phyloP scores from a whole-genome alignment of 2,888 invertebrate genomes.

The Sarcophaga variegata region DNA sequence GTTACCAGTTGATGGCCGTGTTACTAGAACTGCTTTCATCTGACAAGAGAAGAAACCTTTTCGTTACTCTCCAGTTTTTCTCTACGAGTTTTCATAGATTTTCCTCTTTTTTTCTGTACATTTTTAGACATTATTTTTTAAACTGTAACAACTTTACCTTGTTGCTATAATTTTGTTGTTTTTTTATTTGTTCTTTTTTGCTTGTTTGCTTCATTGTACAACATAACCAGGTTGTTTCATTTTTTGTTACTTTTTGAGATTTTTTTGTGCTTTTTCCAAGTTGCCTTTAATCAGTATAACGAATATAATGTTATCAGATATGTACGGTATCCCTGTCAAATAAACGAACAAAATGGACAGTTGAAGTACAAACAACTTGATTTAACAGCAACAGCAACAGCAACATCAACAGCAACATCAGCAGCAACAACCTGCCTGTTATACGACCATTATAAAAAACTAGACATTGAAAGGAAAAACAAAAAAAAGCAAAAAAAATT shows the following conservation, averaged over 20 bases:
- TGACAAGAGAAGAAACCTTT: conserved; percentile 54
- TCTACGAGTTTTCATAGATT: conserved; percentile 15
- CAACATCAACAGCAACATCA: neutral
- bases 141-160: conserved; percentile 20
- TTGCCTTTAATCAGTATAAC: conserved; percentile 78
- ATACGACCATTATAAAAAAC: neutral
- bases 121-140: conserved; percentile 45
- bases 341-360: conserved; percentile 73
- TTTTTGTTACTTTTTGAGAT: neutral
- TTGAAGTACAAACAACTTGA: conserved; percentile 62
- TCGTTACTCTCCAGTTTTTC: conserved; percentile 23
- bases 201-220: conserved; percentile 35
- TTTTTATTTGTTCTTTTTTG: conserved; percentile 32
- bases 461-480: neutral
- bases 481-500: neutral
- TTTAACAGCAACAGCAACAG: conserved; percentile 56
- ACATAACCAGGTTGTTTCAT: conserved; percentile 38
- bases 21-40: conserved; percentile 30
- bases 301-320: conserved; percentile 78
- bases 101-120: conserved; percentile 38
- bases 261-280: conserved; percentile 18
- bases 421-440: conserved; percentile 54
- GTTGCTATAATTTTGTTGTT: conserved; percentile 25
- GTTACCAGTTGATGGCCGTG: conserved; percentile 33
- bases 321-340: conserved; percentile 75